A percentile compares a stretch with the other conserved stretches of the same genome.
Evolutionary conservation across 1,140 invertebrate species (phyloP).

Genomic region (Lepidurus packardi): DNA sequence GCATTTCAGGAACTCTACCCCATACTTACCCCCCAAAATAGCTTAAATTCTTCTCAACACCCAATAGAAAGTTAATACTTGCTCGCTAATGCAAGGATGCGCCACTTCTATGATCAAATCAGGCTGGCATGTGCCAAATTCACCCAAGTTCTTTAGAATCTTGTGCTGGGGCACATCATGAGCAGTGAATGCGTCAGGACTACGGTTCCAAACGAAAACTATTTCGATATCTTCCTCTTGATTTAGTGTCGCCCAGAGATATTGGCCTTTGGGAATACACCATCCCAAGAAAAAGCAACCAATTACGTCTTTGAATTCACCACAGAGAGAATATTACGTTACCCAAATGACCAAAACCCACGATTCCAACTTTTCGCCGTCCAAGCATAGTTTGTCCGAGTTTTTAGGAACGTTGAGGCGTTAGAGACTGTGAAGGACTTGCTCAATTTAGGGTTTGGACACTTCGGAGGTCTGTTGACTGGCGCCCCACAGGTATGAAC

Average conservation of each 20-base stretch:
- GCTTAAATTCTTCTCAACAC: not conserved
- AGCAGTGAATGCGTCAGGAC: constrained; percentile 39
- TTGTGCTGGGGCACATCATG: constrained; percentile 41
- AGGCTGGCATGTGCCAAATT: constrained; percentile 44
- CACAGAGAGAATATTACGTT: constrained; percentile 32
- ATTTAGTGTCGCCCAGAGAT: constrained; percentile 45
- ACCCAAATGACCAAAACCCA: constrained; percentile 53
- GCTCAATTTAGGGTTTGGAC: not conserved
- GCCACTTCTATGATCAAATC: constrained; percentile 58
- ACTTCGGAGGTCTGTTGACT: not conserved
- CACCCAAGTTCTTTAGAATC: constrained; percentile 44
- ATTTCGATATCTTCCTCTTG: constrained; percentile 44
- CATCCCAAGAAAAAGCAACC: no score
- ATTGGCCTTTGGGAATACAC: constrained; percentile 46
- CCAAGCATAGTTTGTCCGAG: constrained; percentile 35
- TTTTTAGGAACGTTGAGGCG: not conserved
- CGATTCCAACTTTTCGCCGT: constrained; percentile 46
- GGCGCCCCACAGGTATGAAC: not conserved
- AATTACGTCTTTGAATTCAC: no score
- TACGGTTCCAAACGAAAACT: constrained; percentile 55
- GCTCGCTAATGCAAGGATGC: constrained; percentile 47
- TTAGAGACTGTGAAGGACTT: not conserved
- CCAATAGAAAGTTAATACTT: not conserved
- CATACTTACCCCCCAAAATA: constrained; percentile 42
- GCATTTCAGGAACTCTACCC: constrained; percentile 46